phyloP scores from a whole-genome alignment of 2,888 invertebrate species.

The Leucophenga maculata region DNA sequence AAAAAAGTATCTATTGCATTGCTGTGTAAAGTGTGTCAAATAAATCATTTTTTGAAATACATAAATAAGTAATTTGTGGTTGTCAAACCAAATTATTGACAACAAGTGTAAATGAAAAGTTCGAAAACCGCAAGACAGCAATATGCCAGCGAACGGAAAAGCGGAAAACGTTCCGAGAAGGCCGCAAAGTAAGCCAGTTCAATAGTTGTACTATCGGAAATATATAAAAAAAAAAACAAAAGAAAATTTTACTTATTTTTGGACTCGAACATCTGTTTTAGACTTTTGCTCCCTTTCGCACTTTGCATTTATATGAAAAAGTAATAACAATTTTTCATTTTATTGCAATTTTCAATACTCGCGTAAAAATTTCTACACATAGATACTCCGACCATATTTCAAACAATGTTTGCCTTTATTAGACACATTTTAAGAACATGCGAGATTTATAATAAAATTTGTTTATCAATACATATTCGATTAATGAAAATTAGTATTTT shows the following conservation, averaged over 20 bases:
- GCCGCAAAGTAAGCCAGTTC: constrained; percentile 60
- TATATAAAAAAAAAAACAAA: not conserved
- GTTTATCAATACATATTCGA: constrained; percentile 38
- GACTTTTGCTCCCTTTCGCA: constrained; percentile 29
- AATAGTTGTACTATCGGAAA: not conserved
- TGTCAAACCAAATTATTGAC: not conserved
- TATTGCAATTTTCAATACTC: constrained; percentile 27
- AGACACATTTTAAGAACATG: constrained; percentile 11
- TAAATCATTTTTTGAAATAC: constrained; percentile 19
- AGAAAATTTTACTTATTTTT: constrained; percentile 17
- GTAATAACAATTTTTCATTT: constrained; percentile 34
- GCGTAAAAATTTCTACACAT: constrained; percentile 42
- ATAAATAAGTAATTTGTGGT: not conserved
- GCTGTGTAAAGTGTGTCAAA: constrained; percentile 8
- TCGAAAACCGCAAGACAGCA: constrained; percentile 56
- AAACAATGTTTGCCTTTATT: constrained; percentile 47
- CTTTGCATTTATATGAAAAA: not conserved
- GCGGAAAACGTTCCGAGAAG: constrained; percentile 61
- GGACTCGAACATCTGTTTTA: constrained; percentile 47
- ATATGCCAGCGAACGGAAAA: constrained; percentile 63
- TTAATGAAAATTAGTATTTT: constrained; percentile 33
- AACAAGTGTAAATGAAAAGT: constrained; percentile 59
- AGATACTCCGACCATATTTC: constrained; percentile 53
- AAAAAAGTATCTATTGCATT: not conserved
- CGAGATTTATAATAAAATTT: constrained; percentile 23